These are phyloP conservation scores for Isurus oxyrinchus DNA, from an alignment of 2,113 vertebrate species.

Conservation along the genomic window DNA sequence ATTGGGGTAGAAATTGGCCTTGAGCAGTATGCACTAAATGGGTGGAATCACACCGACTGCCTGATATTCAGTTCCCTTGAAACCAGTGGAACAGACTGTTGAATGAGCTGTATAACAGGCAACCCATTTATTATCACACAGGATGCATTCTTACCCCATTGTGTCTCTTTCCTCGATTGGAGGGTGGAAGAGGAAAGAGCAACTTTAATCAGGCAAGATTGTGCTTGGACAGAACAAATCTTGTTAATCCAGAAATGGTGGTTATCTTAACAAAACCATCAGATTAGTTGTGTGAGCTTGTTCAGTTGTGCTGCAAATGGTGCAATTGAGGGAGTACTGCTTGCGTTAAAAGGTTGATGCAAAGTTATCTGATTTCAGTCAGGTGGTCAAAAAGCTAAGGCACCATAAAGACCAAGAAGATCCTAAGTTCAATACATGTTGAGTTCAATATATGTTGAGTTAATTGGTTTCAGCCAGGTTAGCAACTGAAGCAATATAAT, in stretches of 20 bases:
- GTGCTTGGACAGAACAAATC: not conserved
- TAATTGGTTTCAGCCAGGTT: not conserved
- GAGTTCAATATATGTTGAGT: no score
- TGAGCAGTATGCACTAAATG: not conserved
- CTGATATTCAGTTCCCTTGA: not conserved
- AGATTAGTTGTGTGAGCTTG: not conserved
- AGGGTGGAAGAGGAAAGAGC: not conserved
- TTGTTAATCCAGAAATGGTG: not conserved
- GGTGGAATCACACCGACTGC: not conserved
- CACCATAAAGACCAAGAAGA: not conserved
- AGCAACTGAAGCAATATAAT: not conserved
- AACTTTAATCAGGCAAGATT: not conserved
- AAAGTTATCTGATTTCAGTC: not conserved
- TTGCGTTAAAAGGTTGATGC: not conserved
- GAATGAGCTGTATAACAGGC: not conserved
- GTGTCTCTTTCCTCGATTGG: not conserved
- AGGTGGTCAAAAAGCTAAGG: not conserved
- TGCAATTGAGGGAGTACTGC: not conserved
- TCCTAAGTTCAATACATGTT: not conserved
- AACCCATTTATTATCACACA: not conserved
- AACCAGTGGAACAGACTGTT: not conserved
- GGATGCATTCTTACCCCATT: not conserved
- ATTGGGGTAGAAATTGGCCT: not conserved
- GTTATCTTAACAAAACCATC: not conserved
- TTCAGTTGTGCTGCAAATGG: not conserved